phyloP scores from a whole-genome alignment of 2,113 vertebrate species.

The Genyomyrus donnyi region DNA sequence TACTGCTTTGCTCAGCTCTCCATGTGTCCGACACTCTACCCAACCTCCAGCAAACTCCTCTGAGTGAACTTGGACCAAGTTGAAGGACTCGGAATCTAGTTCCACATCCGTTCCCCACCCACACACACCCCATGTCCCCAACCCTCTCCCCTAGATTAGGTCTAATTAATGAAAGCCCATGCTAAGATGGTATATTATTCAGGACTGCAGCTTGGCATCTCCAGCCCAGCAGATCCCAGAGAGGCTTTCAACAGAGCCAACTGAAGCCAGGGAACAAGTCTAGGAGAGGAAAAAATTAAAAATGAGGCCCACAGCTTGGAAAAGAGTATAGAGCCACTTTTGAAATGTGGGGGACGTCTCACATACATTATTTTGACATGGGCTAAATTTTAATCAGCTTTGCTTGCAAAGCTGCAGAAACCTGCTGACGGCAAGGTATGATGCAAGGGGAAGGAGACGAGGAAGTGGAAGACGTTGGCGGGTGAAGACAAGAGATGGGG shows the following conservation, averaged over 20 bases:
- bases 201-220: conserved; percentile 47
- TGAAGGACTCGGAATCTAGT: conserved; percentile 49
- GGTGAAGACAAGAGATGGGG: conserved; percentile 25
- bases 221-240: conserved; percentile 44
- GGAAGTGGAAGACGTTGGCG: conserved; percentile 24
- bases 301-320: not conserved
- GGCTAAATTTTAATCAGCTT: conserved; percentile 48
- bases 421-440: conserved; percentile 29
- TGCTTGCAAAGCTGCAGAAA: conserved; percentile 29
- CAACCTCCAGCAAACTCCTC: conserved; percentile 38
- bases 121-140: not conserved
- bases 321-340: conserved; percentile 18
- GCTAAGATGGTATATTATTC: conserved; percentile 59
- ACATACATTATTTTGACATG: conserved; percentile 44
- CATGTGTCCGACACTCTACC: conserved; percentile 25
- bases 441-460: conserved; percentile 19
- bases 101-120: conserved; percentile 20
- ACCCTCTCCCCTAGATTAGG: conserved; percentile 16
- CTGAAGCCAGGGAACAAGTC: conserved; percentile 8
- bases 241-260: conserved; percentile 37
- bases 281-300: not conserved
- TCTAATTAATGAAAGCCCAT: conserved; percentile 59
- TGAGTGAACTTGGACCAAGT: conserved; percentile 58
- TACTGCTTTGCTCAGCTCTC: conserved; percentile 18
- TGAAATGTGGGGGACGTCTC: conserved; percentile 31